Conservation (phyloP, 2,888 invertebrate genomes). For the Chrysotoxum bicinctum region DNA sequence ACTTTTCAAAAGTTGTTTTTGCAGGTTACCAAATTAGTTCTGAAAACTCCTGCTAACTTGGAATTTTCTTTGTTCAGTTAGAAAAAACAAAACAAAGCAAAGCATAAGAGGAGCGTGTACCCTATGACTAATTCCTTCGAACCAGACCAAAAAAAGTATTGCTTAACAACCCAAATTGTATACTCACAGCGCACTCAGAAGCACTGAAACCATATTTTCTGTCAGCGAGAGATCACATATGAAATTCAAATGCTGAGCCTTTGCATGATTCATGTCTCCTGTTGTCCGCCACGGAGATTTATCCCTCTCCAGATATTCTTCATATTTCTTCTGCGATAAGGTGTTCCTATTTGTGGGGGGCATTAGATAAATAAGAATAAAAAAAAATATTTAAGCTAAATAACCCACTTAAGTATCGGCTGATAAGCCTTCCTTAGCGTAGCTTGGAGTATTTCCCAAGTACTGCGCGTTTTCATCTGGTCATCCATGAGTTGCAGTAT, state of each 20-base stretch:
- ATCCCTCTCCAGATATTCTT: conserved; percentile 78
- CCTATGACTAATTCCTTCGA: neutral
- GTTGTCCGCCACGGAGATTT: conserved; percentile 80
- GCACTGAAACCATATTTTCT: conserved; percentile 80
- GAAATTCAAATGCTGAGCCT: conserved; percentile 80
- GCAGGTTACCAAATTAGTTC: neutral
- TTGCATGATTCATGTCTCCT: conserved; percentile 80
- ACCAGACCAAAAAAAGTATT: neutral
- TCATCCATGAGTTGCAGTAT: conserved; percentile 80
- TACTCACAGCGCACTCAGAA: conserved; percentile 80
- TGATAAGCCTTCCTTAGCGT: conserved; percentile 79
- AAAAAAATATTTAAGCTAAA: neutral
- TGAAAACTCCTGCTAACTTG: neutral
- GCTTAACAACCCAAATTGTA: neutral
- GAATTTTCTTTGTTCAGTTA: neutral
- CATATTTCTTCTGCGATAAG: conserved; percentile 79
- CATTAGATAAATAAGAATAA: neutral
- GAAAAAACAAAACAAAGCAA: neutral
- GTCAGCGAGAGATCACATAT: conserved; percentile 80
- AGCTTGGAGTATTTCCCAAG: conserved; percentile 79
- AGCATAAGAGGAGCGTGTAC: neutral
- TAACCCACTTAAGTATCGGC: conserved; percentile 79
- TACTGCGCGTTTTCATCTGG: conserved; percentile 80
- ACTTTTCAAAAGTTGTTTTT: too few relatives aligned
- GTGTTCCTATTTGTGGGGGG: conserved; percentile 75